Conservation (phyloP, 2,888 invertebrate species). For the Idaea aversata region DNA sequence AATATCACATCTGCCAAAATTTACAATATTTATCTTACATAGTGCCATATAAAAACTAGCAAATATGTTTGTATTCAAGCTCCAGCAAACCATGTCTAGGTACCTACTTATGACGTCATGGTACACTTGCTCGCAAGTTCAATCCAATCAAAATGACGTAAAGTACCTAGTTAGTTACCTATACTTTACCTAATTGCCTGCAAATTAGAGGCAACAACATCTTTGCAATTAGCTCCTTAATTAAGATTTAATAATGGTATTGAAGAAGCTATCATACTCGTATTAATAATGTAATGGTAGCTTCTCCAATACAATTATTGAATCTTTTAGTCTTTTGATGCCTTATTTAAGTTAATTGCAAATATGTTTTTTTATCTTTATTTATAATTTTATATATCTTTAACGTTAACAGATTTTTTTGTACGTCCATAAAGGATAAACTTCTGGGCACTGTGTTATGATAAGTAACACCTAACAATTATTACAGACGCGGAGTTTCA, state of each 20-base stretch:
- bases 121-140: conserved; percentile 20
- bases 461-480: too few species aligned
- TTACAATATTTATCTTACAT: too few species aligned
- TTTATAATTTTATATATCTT: too few species aligned
- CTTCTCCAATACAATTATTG: too few species aligned
- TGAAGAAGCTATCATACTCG: conserved; percentile 4
- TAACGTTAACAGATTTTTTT: too few species aligned
- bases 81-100: conserved; percentile 24
- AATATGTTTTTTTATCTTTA: too few species aligned
- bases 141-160: conserved; percentile 12
- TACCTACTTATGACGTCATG: conserved; percentile 19
- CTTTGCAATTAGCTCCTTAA: conserved; percentile 2
- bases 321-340: too few species aligned
- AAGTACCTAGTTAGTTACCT: not conserved
- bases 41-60: too few species aligned
- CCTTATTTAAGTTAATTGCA: too few species aligned
- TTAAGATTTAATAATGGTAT: conserved; percentile 1
- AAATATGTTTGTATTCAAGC: not conserved
- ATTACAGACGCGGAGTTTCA: too few species aligned
- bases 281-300: not conserved
- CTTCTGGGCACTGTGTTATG: too few species aligned
- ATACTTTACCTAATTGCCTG: conserved; percentile 22
- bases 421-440: too few species aligned
- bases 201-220: conserved; percentile 15
- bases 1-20: conserved; percentile 1